Conservation (phyloP, 2,888 invertebrate species). For the Cephus runcator region DNA sequence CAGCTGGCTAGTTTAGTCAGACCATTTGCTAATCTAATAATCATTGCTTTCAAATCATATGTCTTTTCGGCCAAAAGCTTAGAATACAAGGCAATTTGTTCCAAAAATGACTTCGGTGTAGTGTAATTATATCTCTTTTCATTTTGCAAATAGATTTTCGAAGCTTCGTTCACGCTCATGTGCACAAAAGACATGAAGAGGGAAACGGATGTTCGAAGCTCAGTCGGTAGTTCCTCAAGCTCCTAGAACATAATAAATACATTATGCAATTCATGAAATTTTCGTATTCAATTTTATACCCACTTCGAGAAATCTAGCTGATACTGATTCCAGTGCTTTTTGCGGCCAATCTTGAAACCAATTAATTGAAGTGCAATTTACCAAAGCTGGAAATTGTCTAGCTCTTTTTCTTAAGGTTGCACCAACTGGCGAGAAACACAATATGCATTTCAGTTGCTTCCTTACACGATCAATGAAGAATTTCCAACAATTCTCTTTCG, state of each 20-base stretch:
- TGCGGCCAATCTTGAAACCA: conserved; percentile 99
- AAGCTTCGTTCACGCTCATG: conserved; percentile 87
- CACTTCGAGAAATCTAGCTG: conserved; percentile 83
- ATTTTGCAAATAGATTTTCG: conserved; percentile 81
- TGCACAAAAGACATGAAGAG: conserved; percentile 93
- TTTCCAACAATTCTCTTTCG: conserved; percentile 93
- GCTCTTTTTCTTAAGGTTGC: conserved; percentile 86
- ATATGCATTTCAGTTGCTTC: conserved; percentile 78
- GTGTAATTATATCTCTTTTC: conserved; percentile 95
- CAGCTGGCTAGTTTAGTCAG: conserved; percentile 88
- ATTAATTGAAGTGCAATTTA: conserved; percentile 92
- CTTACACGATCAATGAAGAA: conserved; percentile 93
- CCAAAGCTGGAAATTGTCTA: conserved; percentile 93
- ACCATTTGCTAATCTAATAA: conserved; percentile 85
- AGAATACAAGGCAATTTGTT: conserved; percentile 86
- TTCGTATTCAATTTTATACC: conserved; percentile 5
- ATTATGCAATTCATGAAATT: conserved; percentile 8
- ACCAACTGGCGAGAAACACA: conserved; percentile 96
- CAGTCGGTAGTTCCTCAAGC: conserved; percentile 65
- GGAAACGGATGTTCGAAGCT: conserved; percentile 71
- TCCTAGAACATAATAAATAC: conserved; percentile 63
- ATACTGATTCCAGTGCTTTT: conserved; percentile 90
- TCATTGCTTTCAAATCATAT: conserved; percentile 77
- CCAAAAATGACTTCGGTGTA: conserved; percentile 95
- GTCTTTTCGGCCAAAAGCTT: conserved; percentile 78